These are phyloP conservation scores for Rhinophrynus dorsalis DNA, from an alignment of 2,797 vertebrate species.

Conservation along the genomic window DNA sequence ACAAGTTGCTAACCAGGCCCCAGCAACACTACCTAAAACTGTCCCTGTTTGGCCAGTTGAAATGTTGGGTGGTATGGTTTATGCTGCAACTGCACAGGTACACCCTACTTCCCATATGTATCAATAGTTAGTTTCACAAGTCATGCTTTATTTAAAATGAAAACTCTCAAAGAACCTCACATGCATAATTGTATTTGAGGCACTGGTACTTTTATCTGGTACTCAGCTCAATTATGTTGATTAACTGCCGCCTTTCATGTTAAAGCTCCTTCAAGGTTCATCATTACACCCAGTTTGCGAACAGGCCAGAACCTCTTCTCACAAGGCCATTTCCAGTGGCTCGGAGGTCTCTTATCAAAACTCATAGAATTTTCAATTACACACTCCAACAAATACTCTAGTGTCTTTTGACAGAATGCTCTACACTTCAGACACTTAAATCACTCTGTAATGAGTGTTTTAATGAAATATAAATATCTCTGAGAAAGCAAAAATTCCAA, in stretches of 20 bases:
- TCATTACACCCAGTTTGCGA: constrained; percentile 16
- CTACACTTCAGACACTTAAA: constrained; percentile 8
- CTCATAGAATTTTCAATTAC: constrained; percentile 35
- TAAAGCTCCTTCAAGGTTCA: constrained; percentile 28
- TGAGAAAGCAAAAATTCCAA: not conserved
- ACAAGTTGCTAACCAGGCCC: no score
- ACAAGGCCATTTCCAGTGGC: constrained; percentile 1
- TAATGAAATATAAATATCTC: constrained; percentile 32
- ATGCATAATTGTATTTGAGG: constrained; percentile 15
- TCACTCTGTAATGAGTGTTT: constrained; percentile 28
- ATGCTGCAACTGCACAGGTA: no score
- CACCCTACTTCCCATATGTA: not conserved
- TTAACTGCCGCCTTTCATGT: constrained; percentile 11
- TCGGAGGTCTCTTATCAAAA: constrained; percentile 20
- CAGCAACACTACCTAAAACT: no score
- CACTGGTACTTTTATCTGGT: constrained; percentile 11
- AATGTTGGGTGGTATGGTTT: no score
- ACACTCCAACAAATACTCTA: constrained; percentile 27
- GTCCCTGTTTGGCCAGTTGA: no score
- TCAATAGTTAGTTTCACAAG: not conserved
- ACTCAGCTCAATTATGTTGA: constrained; percentile 35
- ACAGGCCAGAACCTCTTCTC: constrained; percentile 21
- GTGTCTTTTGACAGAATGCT: constrained; percentile 8
- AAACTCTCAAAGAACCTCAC: no score
- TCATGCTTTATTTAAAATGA: not conserved